These are phyloP conservation scores for Rostratula benghalensis DNA, from an alignment of 2,113 vertebrate genomes.

Conservation along the genomic window DNA sequence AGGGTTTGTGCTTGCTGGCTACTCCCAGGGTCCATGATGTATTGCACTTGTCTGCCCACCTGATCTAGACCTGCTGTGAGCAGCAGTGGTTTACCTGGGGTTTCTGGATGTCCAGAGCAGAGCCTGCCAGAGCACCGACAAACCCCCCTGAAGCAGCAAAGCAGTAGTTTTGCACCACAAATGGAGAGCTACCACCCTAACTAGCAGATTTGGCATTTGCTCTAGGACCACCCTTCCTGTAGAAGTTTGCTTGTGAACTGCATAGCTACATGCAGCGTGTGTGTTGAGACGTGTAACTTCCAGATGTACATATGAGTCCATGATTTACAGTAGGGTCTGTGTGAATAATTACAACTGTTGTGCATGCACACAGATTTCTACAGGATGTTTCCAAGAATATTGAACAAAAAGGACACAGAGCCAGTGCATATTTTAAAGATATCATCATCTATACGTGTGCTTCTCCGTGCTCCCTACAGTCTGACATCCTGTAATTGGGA, in stretches of 20 bases:
- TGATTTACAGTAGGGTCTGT: not conserved
- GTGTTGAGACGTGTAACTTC: not conserved
- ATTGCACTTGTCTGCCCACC: not conserved
- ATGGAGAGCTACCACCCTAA: not conserved
- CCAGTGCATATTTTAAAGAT: constrained; percentile 30
- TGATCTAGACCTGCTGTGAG: not conserved
- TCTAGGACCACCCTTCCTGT: not conserved
- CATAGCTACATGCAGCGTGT: not conserved
- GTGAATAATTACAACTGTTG: constrained; percentile 6
- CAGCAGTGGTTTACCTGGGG: not conserved
- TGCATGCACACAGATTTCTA: not conserved
- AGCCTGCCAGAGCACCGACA: not conserved
- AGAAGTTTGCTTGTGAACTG: not conserved
- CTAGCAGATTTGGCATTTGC: not conserved
- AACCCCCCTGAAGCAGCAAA: fast-evolving
- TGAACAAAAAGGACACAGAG: not conserved
- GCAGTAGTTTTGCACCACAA: not conserved
- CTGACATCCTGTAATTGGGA: not conserved
- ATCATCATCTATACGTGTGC: not conserved
- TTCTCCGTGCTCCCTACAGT: constrained; percentile 14
- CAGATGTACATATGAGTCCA: not conserved
- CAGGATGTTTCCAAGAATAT: constrained; percentile 31
- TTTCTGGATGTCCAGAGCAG: not conserved
- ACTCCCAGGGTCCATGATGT: not conserved
- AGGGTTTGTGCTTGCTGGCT: not conserved